A percentile compares a stretch with the other conserved stretches of the same genome.
These are phyloP conservation scores for Minunthozetes semirufus DNA, from an alignment of 2,888 invertebrate genomes.

Conservation along the genomic window DNA sequence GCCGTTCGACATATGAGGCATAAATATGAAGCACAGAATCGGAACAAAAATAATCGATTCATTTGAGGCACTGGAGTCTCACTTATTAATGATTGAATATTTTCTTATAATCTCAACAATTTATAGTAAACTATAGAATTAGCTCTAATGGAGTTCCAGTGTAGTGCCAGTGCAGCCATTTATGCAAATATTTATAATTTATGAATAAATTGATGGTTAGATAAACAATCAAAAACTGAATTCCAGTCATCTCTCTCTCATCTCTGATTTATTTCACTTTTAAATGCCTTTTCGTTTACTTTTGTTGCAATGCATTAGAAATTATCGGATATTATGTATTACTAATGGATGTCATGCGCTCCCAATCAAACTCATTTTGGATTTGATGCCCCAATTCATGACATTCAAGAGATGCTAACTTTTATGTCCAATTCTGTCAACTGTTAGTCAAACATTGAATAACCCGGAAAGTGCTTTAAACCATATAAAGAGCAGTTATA, in stretches of 20 bases:
- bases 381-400: no score
- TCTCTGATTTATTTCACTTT: not conserved
- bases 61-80: not conserved
- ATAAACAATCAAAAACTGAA: slow-evolving; percentile 19
- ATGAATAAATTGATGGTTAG: slow-evolving; percentile 14
- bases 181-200: slow-evolving; percentile 14
- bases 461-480: no score
- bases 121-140: not conserved
- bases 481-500: no score
- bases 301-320: not conserved
- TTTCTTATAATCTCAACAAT: not conserved
- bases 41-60: slow-evolving; percentile 9
- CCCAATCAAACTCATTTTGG: no score
- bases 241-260: not conserved
- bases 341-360: no score
- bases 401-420: no score
- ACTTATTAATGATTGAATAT: slow-evolving; percentile 10
- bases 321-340: not conserved
- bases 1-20: slow-evolving; percentile 4
- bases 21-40: not conserved
- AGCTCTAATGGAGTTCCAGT: not conserved
- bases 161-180: not conserved
- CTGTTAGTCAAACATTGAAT: no score
- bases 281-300: not conserved
- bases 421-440: no score